phyloP scores from a whole-genome alignment of 2,888 invertebrate genomes.

The Pelosia muscerda region DNA sequence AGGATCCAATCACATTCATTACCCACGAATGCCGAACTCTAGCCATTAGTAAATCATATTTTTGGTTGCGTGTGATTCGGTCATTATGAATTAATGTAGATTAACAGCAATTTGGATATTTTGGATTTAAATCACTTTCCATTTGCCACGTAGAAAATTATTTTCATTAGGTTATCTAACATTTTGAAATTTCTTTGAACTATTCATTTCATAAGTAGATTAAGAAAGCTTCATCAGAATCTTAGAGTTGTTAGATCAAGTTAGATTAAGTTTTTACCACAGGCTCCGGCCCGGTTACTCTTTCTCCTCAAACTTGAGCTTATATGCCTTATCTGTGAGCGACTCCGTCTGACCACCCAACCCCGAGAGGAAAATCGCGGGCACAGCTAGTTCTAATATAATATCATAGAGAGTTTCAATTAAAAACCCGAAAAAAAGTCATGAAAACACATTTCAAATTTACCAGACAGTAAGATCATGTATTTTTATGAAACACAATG shows the following conservation, averaged over 20 bases:
- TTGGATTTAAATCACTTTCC: neutral
- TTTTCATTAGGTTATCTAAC: neutral
- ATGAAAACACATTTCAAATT: conserved; percentile 1
- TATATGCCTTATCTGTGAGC: neutral
- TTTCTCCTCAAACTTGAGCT: too few species aligned
- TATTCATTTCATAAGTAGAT: too few species aligned
- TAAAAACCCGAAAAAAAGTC: too few species aligned
- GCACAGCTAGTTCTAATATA: too few species aligned
- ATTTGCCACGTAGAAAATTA: neutral
- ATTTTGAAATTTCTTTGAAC: neutral
- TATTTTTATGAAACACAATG: conserved; percentile 15
- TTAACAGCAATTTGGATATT: neutral
- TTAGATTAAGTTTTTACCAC: too few species aligned
- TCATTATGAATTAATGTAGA: neutral
- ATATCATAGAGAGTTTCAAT: too few species aligned
- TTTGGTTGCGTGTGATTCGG: neutral
- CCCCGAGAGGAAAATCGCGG: neutral
- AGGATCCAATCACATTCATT: too few species aligned
- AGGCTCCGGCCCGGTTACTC: too few species aligned
- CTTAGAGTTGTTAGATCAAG: too few species aligned
- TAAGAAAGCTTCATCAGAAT: too few species aligned
- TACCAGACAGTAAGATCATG: neutral
- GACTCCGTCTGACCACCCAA: neutral
- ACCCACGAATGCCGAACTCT: too few species aligned
- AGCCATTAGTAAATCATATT: neutral